A percentile compares a stretch with the other conserved stretches of the same genome.
Conservation (phyloP, 64 coral and sea anemone species). For the Montipora sp. region DNA sequence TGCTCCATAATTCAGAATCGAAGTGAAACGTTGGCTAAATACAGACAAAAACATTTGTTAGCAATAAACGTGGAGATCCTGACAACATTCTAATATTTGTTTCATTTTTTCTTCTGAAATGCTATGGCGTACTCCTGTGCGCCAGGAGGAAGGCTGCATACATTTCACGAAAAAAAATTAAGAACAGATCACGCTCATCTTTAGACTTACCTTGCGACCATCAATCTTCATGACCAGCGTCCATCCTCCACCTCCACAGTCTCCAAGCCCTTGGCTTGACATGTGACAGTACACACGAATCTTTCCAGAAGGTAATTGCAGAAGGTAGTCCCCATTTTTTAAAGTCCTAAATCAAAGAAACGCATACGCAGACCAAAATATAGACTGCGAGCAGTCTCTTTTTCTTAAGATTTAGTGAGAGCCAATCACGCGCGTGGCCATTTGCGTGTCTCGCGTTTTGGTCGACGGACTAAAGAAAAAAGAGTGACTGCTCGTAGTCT, state of each 20-base stretch:
- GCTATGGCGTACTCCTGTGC: too few species aligned
- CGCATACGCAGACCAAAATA: too few species aligned
- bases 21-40: conserved; percentile 35
- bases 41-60: not conserved
- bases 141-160: too few species aligned
- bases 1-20: conserved; percentile 17
- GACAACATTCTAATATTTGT: not conserved
- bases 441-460: too few species aligned
- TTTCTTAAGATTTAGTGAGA: too few species aligned
- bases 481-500: too few species aligned
- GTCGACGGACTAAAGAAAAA: too few species aligned
- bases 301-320: not conserved
- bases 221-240: not conserved
- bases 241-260: not conserved
- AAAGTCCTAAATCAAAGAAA: not conserved
- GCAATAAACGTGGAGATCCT: not conserved
- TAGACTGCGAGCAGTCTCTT: too few species aligned
- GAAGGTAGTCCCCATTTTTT: not conserved
- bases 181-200: too few species aligned
- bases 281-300: not conserved
- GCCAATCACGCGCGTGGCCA: too few species aligned
- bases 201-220: not conserved
- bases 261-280: not conserved
- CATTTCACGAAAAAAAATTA: too few species aligned
- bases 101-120: not conserved